Evolutionary conservation across 2,113 vertebrate species (phyloP).

Genomic region (Tragelaphus strepsiceros): DNA sequence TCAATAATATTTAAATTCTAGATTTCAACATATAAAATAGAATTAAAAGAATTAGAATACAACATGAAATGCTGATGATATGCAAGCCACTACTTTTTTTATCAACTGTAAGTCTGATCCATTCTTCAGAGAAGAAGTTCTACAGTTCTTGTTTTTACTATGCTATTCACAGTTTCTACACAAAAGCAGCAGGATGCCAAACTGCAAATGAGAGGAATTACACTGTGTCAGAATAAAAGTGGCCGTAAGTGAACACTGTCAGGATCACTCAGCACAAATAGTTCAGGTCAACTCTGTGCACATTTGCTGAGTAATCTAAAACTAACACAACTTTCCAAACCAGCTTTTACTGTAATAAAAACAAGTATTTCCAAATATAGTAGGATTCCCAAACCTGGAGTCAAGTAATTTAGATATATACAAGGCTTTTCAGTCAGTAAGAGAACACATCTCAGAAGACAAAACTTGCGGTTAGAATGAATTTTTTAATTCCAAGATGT

Average conservation of each 20-base stretch:
- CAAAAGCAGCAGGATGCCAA: background rate
- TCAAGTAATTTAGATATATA: background rate
- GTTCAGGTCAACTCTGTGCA: background rate
- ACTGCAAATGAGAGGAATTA: background rate
- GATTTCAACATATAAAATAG: background rate
- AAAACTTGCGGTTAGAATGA: background rate
- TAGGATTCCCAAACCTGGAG: background rate
- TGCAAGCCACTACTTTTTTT: background rate
- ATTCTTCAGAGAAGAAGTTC: background rate
- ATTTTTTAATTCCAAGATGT: background rate
- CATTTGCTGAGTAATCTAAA: background rate
- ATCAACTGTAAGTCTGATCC: background rate
- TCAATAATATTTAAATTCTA: background rate
- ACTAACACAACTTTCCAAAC: background rate
- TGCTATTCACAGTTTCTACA: background rate
- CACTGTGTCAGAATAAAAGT: background rate
- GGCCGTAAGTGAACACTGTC: background rate
- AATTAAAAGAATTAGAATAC: background rate
- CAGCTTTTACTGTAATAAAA: background rate
- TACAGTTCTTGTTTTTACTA: slow-evolving; percentile 3
- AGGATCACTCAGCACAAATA: background rate
- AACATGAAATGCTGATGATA: background rate
- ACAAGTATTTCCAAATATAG: background rate
- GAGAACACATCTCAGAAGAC: background rate
- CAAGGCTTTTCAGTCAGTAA: background rate